Conservation (phyloP, 2,888 invertebrate genomes). For the Thymelicus lineola region DNA sequence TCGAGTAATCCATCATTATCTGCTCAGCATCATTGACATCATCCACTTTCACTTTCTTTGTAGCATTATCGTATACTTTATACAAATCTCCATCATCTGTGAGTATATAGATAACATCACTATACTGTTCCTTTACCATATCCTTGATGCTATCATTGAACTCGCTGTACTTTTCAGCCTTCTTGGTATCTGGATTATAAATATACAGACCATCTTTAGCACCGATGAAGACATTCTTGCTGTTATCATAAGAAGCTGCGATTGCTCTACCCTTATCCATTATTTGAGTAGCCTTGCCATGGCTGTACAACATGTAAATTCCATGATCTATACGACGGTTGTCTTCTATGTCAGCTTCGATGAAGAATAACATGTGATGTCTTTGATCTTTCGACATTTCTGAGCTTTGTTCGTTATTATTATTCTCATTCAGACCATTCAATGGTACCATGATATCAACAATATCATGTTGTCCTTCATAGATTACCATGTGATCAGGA, state of each 20-base stretch:
- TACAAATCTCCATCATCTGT: constrained; percentile 61
- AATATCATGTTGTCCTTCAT: constrained; percentile 53
- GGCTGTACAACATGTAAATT: constrained; percentile 39
- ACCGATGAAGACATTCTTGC: constrained; percentile 40
- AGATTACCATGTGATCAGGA: constrained; percentile 46
- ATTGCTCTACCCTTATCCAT: constrained; percentile 43
- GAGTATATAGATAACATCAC: constrained; percentile 61
- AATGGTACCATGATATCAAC: constrained; percentile 54
- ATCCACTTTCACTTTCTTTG: constrained; percentile 57
- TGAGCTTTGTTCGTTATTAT: constrained; percentile 47
- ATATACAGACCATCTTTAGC: constrained; percentile 45
- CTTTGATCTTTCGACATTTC: constrained; percentile 39
- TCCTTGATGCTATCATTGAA: constrained; percentile 47
- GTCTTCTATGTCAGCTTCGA: constrained; percentile 50
- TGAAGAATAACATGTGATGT: constrained; percentile 49
- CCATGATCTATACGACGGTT: constrained; percentile 47
- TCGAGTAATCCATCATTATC: constrained; percentile 60
- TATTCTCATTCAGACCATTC: constrained; percentile 44
- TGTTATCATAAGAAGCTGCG: constrained; percentile 40
- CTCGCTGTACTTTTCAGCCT: constrained; percentile 49
- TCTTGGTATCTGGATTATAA: constrained; percentile 36
- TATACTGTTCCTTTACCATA: constrained; percentile 43
- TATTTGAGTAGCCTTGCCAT: constrained; percentile 42
- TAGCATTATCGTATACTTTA: constrained; percentile 64
- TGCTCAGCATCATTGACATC: constrained; percentile 58